Conservation (phyloP, 1,140 invertebrate species). For the Conus ventricosus region DNA sequence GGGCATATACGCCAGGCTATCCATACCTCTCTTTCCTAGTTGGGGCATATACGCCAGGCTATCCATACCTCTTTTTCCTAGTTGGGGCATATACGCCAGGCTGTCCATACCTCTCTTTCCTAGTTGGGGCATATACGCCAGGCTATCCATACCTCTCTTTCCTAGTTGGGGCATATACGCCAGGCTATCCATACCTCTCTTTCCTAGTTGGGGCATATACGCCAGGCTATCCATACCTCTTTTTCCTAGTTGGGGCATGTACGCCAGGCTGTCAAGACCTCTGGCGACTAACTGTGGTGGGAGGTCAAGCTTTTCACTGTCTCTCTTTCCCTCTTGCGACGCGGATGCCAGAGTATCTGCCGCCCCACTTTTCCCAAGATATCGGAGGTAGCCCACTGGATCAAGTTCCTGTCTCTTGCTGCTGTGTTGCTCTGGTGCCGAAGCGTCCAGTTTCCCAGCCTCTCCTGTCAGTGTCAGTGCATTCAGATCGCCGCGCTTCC, state of each 20-base stretch:
- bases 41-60: background rate
- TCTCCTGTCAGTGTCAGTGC: conserved; percentile 16
- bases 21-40: conserved; percentile 26
- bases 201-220: conserved; percentile 14
- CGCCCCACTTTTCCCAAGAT: background rate
- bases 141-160: conserved; percentile 26
- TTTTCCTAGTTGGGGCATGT: conserved; percentile 1
- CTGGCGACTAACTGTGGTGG: background rate
- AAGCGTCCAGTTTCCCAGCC: conserved; percentile 17
- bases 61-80: no score
- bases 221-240: conserved; percentile 29
- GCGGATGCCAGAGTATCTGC: conserved; percentile 14
- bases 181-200: conserved; percentile 30
- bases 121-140: background rate
- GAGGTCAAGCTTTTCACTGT: background rate
- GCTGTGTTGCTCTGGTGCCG: background rate
- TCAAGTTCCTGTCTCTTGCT: background rate
- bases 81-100: background rate
- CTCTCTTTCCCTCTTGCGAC: conserved; percentile 23
- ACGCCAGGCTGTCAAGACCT: background rate
- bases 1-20: background rate
- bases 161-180: conserved; percentile 30
- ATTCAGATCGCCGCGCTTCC: background rate
- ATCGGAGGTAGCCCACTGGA: background rate
- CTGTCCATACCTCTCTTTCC: conserved; percentile 21